Percentiles rank a stretch among this genome's conserved stretches.
Evolutionary conservation across 2,888 invertebrate genomes (phyloP).

Genomic region (Torymus tubicola): DNA sequence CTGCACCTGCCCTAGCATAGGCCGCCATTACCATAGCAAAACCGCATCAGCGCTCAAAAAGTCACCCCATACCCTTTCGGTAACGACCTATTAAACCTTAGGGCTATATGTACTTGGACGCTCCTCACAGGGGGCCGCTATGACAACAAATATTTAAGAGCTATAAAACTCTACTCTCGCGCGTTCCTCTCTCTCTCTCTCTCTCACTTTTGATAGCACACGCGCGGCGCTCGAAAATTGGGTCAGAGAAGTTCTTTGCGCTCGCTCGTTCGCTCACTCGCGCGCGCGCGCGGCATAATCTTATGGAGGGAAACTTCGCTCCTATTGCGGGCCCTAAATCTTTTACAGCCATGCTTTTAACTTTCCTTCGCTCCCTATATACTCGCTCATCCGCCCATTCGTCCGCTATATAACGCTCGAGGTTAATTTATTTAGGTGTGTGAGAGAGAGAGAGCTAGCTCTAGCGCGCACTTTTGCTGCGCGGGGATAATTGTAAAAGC

Average conservation of each 20-base stretch:
- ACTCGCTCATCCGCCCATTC: too few relatives aligned
- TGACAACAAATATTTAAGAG: slow-evolving; percentile 35
- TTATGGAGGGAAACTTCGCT: slow-evolving; percentile 43
- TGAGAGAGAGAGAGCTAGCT: too few relatives aligned
- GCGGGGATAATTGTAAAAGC: slow-evolving; percentile 29
- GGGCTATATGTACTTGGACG: too few relatives aligned
- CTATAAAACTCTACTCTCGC: slow-evolving; percentile 12
- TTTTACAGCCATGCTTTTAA: slow-evolving; percentile 29
- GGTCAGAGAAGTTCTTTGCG: slow-evolving; percentile 39
- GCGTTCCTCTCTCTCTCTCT: neutral
- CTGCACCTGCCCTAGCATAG: too few relatives aligned
- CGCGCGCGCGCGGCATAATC: slow-evolving; percentile 1
- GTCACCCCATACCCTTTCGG: neutral
- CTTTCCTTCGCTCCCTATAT: neutral
- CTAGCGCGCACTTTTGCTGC: neutral
- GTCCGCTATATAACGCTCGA: too few relatives aligned
- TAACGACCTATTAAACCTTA: neutral
- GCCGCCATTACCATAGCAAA: too few relatives aligned
- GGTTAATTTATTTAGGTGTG: slow-evolving; percentile 40
- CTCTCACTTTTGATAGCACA: slow-evolving; percentile 13
- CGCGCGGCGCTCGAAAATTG: slow-evolving; percentile 18
- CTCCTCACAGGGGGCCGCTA: neutral
- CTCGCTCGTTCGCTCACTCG: too few relatives aligned
- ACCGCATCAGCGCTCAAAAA: too few relatives aligned
- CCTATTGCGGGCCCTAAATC: slow-evolving; percentile 37